These are phyloP conservation scores for Hirtodrosophila histrioides DNA, from an alignment of 2,888 invertebrate genomes.

Conservation along the genomic window DNA sequence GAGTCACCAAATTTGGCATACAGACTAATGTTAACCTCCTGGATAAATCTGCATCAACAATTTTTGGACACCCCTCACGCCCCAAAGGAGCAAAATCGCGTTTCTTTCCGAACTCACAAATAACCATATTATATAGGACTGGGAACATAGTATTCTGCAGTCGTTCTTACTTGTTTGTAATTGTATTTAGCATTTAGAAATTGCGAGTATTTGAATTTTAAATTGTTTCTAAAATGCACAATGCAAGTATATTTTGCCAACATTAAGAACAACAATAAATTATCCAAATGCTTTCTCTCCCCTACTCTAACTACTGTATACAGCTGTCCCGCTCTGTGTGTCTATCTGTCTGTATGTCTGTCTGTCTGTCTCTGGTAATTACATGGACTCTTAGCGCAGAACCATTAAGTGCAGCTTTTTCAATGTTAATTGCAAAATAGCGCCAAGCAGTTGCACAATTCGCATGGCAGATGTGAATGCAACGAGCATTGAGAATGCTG, in stretches of 20 bases:
- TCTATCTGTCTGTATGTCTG: neutral
- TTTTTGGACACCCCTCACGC: too few species aligned
- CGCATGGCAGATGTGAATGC: constrained; percentile 1
- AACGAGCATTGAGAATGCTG: constrained; percentile 4
- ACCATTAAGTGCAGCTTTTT: constrained; percentile 51
- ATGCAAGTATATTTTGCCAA: constrained; percentile 17
- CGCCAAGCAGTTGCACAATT: constrained; percentile 23
- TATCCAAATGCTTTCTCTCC: constrained; percentile 19
- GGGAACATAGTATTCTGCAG: too few species aligned
- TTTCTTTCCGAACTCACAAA: too few species aligned
- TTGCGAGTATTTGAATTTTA: constrained; percentile 31
- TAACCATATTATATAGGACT: too few species aligned
- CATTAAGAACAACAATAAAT: constrained; percentile 37
- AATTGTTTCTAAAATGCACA: constrained; percentile 31
- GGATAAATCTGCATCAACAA: too few species aligned
- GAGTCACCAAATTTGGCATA: too few species aligned
- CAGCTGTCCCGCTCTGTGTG: neutral
- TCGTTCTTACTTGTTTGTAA: too few species aligned
- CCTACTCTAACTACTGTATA: too few species aligned
- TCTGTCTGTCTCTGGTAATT: constrained; percentile 35
- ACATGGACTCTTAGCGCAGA: constrained; percentile 30
- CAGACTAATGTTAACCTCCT: too few species aligned
- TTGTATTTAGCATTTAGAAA: constrained; percentile 35
- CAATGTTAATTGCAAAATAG: constrained; percentile 58
- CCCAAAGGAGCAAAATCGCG: too few species aligned